phyloP scores from a whole-genome alignment of 2,888 invertebrate genomes.

The Netelia melanura region DNA sequence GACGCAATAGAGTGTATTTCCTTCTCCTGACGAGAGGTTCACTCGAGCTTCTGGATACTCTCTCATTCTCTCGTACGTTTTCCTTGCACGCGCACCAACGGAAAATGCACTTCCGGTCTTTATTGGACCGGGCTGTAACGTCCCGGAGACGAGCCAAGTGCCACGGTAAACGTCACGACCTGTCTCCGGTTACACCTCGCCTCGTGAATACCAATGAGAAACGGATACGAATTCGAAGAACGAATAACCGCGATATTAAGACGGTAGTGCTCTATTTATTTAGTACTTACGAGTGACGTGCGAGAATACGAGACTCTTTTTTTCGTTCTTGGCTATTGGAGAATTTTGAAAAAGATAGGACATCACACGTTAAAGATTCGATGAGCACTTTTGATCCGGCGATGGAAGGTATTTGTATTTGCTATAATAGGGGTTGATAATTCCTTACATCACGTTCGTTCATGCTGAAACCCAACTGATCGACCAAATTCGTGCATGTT shows the following conservation, averaged over 20 bases:
- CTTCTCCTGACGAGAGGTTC: background rate
- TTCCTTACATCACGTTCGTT: no score
- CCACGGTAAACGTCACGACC: slow-evolving; percentile 56
- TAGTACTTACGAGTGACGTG: background rate
- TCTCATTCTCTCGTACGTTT: slow-evolving; percentile 40
- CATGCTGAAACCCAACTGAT: background rate
- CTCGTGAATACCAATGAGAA: slow-evolving; percentile 46
- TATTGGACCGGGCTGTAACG: slow-evolving; percentile 58
- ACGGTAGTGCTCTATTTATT: slow-evolving; percentile 20
- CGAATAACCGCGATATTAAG: slow-evolving; percentile 34
- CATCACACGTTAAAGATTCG: no score
- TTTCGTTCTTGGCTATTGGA: no score
- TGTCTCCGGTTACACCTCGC: slow-evolving; percentile 49
- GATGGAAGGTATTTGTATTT: no score
- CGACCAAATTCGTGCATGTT: background rate
- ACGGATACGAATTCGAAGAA: slow-evolving; percentile 35
- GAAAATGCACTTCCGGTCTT: slow-evolving; percentile 61
- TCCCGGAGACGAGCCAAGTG: slow-evolving; percentile 59
- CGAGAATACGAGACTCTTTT: no score
- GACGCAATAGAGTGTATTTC: background rate
- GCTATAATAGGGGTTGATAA: no score
- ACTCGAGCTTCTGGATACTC: no score
- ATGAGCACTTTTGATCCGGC: no score
- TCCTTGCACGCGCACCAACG: slow-evolving; percentile 50
- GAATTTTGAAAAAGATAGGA: no score